Conservation (phyloP, 2,113 vertebrate species). For the Eurystomus gularis region DNA sequence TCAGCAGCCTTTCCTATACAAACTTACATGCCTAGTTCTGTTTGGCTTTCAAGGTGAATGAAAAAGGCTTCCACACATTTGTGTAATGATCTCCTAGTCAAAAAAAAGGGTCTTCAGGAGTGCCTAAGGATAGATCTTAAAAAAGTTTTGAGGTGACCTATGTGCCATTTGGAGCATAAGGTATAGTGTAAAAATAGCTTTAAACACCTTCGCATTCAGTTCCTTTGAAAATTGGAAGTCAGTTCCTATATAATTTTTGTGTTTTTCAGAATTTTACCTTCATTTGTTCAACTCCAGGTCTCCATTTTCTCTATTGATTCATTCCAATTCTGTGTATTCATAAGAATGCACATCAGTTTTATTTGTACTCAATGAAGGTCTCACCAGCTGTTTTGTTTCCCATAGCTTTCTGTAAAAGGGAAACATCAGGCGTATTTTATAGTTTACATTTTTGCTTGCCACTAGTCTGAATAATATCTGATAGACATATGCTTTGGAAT, state of each 20-base stretch:
- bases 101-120: neutral
- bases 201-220: neutral
- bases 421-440: neutral
- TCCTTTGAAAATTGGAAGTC: neutral
- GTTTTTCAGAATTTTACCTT: neutral
- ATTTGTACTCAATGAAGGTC: neutral
- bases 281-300: neutral
- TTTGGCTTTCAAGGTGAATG: neutral
- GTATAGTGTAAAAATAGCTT: neutral
- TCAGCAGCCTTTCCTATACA: neutral
- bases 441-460: neutral
- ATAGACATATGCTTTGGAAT: neutral
- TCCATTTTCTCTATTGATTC: neutral
- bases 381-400: neutral
- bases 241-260: neutral
- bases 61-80: neutral
- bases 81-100: neutral
- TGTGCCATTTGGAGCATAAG: neutral
- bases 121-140: neutral
- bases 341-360: neutral
- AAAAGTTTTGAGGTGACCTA: neutral
- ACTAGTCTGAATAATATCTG: neutral
- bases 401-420: neutral
- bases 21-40: neutral
- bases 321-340: neutral